phyloP scores from a whole-genome alignment of 53 echinoderm and acorn worm species.

The Astropecten irregularis region DNA sequence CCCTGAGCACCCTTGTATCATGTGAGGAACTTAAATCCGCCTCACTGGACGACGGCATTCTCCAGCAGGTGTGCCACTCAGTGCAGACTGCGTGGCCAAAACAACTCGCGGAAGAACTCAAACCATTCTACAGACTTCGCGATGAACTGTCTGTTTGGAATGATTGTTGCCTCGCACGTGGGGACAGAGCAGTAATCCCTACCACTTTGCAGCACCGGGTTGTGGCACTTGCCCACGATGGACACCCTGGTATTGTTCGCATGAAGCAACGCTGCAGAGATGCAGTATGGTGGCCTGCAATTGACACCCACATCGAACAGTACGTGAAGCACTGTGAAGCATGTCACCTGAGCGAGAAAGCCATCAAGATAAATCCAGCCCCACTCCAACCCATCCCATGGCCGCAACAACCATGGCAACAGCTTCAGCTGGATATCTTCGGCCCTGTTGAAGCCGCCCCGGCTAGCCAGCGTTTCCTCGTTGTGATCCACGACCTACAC shows the following conservation, averaged over 20 bases:
- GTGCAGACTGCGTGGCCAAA: slow-evolving; percentile 19
- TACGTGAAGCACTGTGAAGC: slow-evolving; percentile 27
- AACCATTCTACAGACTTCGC: not conserved
- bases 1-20: slow-evolving; percentile 27
- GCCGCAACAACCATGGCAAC: slow-evolving; percentile 52
- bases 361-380: slow-evolving; percentile 16
- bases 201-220: slow-evolving; percentile 3
- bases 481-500: slow-evolving; percentile 63
- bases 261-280: slow-evolving; percentile 36
- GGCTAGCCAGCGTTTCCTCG: slow-evolving; percentile 35
- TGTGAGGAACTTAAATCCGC: slow-evolving; percentile 18
- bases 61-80: slow-evolving; percentile 10
- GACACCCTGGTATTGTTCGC: slow-evolving; percentile 46
- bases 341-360: not conserved
- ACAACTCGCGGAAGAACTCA: not conserved
- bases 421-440: slow-evolving; percentile 64
- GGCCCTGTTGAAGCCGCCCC: slow-evolving; percentile 60
- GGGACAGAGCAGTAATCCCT: slow-evolving; percentile 30
- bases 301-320: slow-evolving; percentile 31
- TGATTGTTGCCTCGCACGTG: slow-evolving; percentile 40
- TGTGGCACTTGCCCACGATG: slow-evolving; percentile 27
- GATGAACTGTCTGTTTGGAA: slow-evolving; percentile 49
- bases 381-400: slow-evolving; percentile 49
- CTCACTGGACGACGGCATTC: slow-evolving; percentile 6
- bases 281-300: slow-evolving; percentile 46